These are phyloP conservation scores for Triplophysa dalaica DNA, from an alignment of 2,113 vertebrate genomes.

Conservation along the genomic window DNA sequence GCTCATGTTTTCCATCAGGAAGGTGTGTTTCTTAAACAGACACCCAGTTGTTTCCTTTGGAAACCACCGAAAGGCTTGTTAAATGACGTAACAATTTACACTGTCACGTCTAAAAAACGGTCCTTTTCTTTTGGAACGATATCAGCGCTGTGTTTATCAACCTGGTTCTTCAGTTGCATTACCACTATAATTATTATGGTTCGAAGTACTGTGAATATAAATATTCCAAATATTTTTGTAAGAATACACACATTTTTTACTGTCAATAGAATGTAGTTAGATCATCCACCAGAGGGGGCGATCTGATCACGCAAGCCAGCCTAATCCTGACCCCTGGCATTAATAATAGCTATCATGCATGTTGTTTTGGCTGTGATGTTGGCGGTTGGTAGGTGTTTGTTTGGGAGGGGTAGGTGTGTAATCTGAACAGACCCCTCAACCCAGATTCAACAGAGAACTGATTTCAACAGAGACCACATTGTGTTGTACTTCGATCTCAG, in stretches of 20 bases:
- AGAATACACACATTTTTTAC: too few relatives aligned
- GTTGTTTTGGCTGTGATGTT: background rate
- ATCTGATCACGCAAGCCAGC: background rate
- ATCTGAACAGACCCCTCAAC: slow-evolving; percentile 45
- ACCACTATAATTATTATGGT: too few relatives aligned
- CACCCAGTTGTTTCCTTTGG: slow-evolving; percentile 35
- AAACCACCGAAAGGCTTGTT: slow-evolving; percentile 34
- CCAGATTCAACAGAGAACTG: slow-evolving; percentile 43
- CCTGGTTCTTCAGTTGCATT: too few relatives aligned
- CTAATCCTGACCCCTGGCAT: background rate
- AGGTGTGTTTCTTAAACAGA: slow-evolving; percentile 46
- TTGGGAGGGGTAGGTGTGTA: slow-evolving; percentile 18
- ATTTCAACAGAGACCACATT: slow-evolving; percentile 51
- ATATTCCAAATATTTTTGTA: too few relatives aligned
- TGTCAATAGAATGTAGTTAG: too few relatives aligned
- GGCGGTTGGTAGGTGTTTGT: slow-evolving; percentile 16
- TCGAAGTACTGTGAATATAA: too few relatives aligned
- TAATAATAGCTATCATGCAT: background rate
- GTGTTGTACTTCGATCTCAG: slow-evolving; percentile 30
- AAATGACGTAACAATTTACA: slow-evolving; percentile 7
- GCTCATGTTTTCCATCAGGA: slow-evolving; percentile 57
- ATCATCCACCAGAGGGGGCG: background rate
- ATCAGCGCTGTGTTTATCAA: slow-evolving; percentile 7
- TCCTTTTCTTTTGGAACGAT: background rate
- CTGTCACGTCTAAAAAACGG: background rate